Conservation (phyloP, 2,888 invertebrate species). For the Cephus pulcher region DNA sequence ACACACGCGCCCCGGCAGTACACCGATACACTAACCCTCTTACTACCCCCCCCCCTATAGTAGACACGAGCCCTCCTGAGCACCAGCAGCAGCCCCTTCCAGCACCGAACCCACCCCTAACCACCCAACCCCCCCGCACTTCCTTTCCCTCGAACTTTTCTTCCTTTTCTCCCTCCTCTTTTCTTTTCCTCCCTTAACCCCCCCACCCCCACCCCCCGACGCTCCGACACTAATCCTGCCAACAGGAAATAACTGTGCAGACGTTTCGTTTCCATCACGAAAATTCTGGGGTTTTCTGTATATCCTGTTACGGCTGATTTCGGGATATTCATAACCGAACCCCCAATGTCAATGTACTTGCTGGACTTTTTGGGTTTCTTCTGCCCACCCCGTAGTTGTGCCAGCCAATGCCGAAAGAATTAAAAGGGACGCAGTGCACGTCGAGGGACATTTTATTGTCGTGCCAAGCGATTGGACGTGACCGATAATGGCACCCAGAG, state of each 20-base stretch:
- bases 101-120: conserved; percentile 24
- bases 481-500: conserved; percentile 16
- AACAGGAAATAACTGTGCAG: background rate
- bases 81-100: conserved; percentile 13
- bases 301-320: background rate
- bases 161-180: conserved; percentile 15
- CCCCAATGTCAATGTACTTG: background rate
- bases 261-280: background rate
- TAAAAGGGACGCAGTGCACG: no score
- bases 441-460: conserved; percentile 7
- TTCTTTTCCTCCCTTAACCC: conserved; percentile 12
- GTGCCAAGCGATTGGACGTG: conserved; percentile 24
- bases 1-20: conserved; percentile 27
- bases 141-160: background rate
- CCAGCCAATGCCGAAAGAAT: background rate
- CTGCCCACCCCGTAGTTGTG: background rate
- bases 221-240: background rate
- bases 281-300: background rate
- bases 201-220: conserved; percentile 5
- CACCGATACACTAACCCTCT: background rate
- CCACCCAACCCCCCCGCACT: no score
- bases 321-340: background rate
- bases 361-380: background rate
- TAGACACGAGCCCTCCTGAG: conserved; percentile 7
- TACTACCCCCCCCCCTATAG: background rate